Evolutionary conservation across 37 sponge, comb jelly and placozoan genomes (phyloP).

Genomic region (Ianthella basta): DNA sequence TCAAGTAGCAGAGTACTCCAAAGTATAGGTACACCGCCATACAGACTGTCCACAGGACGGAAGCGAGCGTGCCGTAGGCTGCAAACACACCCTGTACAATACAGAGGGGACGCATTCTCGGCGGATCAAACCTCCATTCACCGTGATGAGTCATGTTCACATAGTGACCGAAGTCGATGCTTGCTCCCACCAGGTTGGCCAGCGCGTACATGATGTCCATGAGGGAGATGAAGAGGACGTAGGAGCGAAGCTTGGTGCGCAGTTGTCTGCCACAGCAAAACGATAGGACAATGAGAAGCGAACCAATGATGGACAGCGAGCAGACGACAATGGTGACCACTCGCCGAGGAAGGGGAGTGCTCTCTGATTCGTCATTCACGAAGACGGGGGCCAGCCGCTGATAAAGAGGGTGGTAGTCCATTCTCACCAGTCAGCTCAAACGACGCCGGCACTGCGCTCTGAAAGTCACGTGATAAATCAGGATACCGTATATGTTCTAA

Average conservation of each 20-base stretch:
- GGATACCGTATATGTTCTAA: no score
- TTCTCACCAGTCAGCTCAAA: no score
- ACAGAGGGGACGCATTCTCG: conserved; percentile 10
- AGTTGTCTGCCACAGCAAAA: conserved; percentile 37
- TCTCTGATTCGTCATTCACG: no score
- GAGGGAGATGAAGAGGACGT: conserved; percentile 68
- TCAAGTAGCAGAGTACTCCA: background rate
- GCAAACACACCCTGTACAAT: conserved; percentile 64
- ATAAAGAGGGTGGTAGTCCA: no score
- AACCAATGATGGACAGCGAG: conserved; percentile 64
- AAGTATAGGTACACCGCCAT: conserved; percentile 65
- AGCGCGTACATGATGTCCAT: conserved; percentile 64
- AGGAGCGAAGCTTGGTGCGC: conserved; percentile 42
- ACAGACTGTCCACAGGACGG: conserved; percentile 68
- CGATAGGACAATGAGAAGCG: conserved; percentile 58
- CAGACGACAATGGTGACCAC: conserved; percentile 44
- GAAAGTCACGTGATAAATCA: no score
- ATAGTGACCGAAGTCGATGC: conserved; percentile 50
- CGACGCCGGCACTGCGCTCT: no score
- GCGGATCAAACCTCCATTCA: background rate
- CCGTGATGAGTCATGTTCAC: background rate
- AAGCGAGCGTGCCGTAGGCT: conserved; percentile 50
- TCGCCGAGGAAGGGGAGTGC: no score
- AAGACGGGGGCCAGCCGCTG: no score
- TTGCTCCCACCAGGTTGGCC: conserved; percentile 54